Evolutionary conservation across 2,888 invertebrate species (phyloP).

Genomic region (Phyto melanocephala): DNA sequence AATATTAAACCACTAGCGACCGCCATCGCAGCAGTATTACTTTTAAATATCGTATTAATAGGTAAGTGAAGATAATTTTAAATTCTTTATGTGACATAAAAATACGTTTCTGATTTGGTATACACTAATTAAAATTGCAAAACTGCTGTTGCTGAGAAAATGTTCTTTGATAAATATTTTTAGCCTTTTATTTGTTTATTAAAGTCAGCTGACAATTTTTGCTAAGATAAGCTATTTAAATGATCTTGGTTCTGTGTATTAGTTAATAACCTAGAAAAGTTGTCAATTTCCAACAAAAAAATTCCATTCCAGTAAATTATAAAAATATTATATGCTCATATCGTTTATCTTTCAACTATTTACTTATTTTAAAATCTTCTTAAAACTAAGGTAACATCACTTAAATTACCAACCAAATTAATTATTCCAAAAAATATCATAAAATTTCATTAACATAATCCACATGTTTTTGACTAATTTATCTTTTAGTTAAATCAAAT

Average conservation of each 20-base stretch:
- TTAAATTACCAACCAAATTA: background rate
- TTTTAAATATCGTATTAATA: constrained; percentile 55
- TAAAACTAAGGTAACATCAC: background rate
- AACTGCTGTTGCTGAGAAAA: too few relatives aligned
- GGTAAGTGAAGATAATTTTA: constrained; percentile 39
- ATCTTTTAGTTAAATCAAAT: background rate
- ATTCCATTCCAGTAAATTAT: too few relatives aligned
- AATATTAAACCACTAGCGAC: constrained; percentile 54
- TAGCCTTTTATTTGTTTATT: background rate
- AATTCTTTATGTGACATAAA: too few relatives aligned
- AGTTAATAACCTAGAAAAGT: background rate
- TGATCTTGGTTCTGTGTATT: too few relatives aligned
- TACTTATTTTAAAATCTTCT: background rate
- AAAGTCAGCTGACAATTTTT: constrained; percentile 6
- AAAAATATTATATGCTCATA: too few relatives aligned
- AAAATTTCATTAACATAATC: background rate
- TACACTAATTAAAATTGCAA: background rate
- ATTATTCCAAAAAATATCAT: background rate
- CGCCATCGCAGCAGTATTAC: constrained; percentile 47
- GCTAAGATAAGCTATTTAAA: background rate
- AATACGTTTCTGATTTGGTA: background rate
- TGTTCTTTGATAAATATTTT: too few relatives aligned
- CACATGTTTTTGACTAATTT: background rate
- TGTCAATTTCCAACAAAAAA: background rate
- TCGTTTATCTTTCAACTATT: too few relatives aligned